Conservation (phyloP, 1,140 invertebrate genomes). For the Paraescarpia echinospica region DNA sequence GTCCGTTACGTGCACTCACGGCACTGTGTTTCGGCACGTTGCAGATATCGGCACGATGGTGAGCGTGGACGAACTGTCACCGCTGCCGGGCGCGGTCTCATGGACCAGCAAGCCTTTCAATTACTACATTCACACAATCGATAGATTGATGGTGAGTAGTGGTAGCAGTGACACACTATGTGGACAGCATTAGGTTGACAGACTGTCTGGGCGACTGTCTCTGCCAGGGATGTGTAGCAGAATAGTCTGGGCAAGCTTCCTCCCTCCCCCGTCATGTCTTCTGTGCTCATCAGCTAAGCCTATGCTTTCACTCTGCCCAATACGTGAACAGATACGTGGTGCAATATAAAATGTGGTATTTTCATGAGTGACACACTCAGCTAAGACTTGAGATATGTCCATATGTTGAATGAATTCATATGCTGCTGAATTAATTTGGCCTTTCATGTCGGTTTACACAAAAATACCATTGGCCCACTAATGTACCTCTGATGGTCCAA, state of each 20-base stretch:
- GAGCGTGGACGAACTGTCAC: constrained; percentile 91
- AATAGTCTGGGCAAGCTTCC: too few relatives aligned
- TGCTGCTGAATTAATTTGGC: neutral
- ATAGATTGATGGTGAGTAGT: constrained; percentile 60
- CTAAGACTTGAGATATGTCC: neutral
- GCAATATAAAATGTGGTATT: neutral
- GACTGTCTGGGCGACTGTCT: neutral
- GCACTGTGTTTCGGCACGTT: neutral
- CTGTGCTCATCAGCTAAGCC: neutral
- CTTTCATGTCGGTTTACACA: too few relatives aligned
- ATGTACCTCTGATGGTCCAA: neutral
- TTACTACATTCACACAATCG: constrained; percentile 94
- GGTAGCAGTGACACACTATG: neutral
- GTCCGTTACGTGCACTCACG: neutral
- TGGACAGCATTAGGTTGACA: neutral
- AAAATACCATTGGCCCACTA: neutral
- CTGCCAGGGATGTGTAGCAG: neutral
- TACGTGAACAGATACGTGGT: neutral
- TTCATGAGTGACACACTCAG: neutral
- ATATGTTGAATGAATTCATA: too few relatives aligned
- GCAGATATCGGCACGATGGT: constrained; percentile 93
- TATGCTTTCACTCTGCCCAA: neutral
- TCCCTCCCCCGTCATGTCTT: neutral
- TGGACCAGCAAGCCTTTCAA: constrained; percentile 96
- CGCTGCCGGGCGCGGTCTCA: constrained; percentile 86